These are phyloP conservation scores for Erebia aethiops DNA, from an alignment of 2,888 invertebrate genomes.

Conservation along the genomic window DNA sequence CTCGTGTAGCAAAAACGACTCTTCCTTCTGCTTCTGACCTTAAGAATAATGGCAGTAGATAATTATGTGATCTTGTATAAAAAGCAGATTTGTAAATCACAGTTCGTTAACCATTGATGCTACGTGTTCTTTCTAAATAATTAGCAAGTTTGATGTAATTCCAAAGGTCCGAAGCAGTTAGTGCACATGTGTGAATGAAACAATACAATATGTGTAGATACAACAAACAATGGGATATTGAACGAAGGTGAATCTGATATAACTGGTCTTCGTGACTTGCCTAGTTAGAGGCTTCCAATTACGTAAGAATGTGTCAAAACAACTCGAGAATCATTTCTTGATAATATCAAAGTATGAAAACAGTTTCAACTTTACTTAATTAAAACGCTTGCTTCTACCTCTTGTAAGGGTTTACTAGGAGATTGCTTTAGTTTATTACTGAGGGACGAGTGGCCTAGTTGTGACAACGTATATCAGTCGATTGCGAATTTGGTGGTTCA, in stretches of 20 bases:
- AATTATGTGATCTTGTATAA: too few relatives aligned
- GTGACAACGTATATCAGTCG: too few relatives aligned
- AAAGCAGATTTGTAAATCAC: background rate
- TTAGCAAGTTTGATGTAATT: constrained; percentile 53
- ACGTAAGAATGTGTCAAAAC: constrained; percentile 40
- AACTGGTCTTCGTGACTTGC: constrained; percentile 40
- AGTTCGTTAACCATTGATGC: background rate
- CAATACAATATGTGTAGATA: constrained; percentile 50
- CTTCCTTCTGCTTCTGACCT: too few relatives aligned
- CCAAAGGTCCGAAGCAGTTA: constrained; percentile 42
- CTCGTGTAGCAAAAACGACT: too few relatives aligned
- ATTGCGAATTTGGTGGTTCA: too few relatives aligned
- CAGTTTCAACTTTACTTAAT: too few relatives aligned
- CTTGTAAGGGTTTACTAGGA: background rate
- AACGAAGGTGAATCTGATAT: constrained; percentile 52
- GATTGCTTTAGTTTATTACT: too few relatives aligned
- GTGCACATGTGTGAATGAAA: constrained; percentile 55
- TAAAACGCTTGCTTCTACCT: too few relatives aligned
- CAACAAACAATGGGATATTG: constrained; percentile 54
- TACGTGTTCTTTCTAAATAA: constrained; percentile 34
- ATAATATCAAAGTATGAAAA: background rate
- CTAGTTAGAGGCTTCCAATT: constrained; percentile 50
- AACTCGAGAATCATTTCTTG: background rate
- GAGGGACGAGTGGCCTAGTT: too few relatives aligned
- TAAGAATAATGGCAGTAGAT: too few relatives aligned